A percentile compares a stretch with the other conserved stretches of the same genome.
Conservation (phyloP, 2,888 invertebrate species). For the Drosophila parthenogenetica region DNA sequence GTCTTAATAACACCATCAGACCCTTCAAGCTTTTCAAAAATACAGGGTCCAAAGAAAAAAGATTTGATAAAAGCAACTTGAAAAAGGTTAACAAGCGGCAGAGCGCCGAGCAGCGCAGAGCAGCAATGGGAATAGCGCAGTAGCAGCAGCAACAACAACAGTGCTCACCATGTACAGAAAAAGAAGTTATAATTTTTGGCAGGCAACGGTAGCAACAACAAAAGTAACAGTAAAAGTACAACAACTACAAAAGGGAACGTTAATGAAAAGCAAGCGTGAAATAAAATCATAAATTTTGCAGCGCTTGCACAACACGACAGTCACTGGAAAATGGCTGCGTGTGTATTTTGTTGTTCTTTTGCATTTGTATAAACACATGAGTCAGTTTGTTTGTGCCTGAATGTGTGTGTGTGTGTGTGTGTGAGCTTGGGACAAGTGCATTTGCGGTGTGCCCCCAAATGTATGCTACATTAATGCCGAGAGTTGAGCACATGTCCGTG, state of each 20-base stretch:
- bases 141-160: constrained; percentile 19
- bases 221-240: constrained; percentile 32
- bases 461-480: constrained; percentile 71
- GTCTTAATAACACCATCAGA: neutral
- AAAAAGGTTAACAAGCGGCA: constrained; percentile 77
- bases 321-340: constrained; percentile 40
- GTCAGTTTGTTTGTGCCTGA: constrained; percentile 15
- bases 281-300: constrained; percentile 80
- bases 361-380: constrained; percentile 53
- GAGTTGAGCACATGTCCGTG: constrained; percentile 42
- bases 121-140: constrained; percentile 54
- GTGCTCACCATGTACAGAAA: neutral
- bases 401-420: constrained; percentile 30
- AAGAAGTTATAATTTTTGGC: constrained; percentile 53
- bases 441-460: constrained; percentile 72
- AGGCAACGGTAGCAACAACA: constrained; percentile 23
- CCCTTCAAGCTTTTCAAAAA: neutral
- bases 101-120: constrained; percentile 45
- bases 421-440: constrained; percentile 67
- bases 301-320: constrained; percentile 47
- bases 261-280: constrained; percentile 81
- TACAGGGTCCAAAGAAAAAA: constrained; percentile 10
- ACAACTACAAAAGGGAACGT: constrained; percentile 53
- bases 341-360: constrained; percentile 56
- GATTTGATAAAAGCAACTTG: constrained; percentile 56